These are phyloP conservation scores for mouse (Mus musculus) DNA, from an alignment of 2,113 vertebrate genomes.

Conservation along the genomic window DNA sequence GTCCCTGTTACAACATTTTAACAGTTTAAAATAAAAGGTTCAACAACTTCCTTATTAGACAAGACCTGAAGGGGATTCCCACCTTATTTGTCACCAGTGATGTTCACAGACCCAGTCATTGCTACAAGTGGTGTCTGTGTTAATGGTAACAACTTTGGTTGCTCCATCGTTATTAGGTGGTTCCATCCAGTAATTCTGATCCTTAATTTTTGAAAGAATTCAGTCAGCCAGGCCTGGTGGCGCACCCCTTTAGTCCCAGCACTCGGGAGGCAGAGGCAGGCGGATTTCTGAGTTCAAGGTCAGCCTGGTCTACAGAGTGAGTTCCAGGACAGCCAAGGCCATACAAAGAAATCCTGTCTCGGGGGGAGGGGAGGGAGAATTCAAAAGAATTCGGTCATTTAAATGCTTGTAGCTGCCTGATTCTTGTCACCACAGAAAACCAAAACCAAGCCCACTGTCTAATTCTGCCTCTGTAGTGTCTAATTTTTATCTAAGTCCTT, in stretches of 20 bases:
- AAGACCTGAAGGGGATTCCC: not conserved
- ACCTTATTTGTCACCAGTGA: slow-evolving; percentile 96
- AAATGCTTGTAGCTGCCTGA: rapidly evolving
- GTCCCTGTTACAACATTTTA: not conserved
- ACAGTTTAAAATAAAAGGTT: not conserved
- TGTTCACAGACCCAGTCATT: slow-evolving; percentile 97
- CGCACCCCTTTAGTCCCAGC: too few species aligned
- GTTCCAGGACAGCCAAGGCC: too few species aligned
- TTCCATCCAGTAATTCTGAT: slow-evolving; percentile 94
- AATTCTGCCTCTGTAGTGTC: too few species aligned
- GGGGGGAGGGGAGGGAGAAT: too few species aligned
- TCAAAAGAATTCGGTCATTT: not conserved
- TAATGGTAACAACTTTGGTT: slow-evolving; percentile 92
- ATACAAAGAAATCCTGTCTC: too few species aligned
- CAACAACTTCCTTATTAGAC: not conserved
- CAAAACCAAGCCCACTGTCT: not conserved
- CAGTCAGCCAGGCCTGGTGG: too few species aligned
- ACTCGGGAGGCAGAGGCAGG: too few species aligned
- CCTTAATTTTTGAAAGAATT: slow-evolving; percentile 83
- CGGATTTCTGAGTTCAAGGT: too few species aligned
- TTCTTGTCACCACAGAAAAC: not conserved
- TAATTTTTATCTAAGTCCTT: not conserved
- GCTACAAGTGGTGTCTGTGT: slow-evolving; percentile 93
- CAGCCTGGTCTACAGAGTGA: too few species aligned
- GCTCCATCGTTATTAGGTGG: slow-evolving; percentile 91